These are phyloP conservation scores for Suricata suricatta DNA, from an alignment of 2,113 vertebrate species.

Conservation along the genomic window DNA sequence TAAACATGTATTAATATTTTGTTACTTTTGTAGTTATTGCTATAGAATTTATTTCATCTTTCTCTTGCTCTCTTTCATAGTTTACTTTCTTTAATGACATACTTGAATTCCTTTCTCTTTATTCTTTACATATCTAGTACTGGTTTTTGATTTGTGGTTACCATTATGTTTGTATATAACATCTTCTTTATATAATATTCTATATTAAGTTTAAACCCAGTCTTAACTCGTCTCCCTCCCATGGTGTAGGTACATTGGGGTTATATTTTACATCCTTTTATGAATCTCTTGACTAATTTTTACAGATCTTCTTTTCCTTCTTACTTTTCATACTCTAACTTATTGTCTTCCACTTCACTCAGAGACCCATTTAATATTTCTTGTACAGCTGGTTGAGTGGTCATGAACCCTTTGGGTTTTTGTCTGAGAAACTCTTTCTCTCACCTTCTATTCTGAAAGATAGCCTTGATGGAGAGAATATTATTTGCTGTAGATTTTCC, in stretches of 20 bases:
- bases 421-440: too few relatives aligned
- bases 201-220: neutral
- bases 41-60: neutral
- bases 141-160: neutral
- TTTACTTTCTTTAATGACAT: neutral
- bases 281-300: neutral
- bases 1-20: neutral
- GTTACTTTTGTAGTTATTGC: neutral
- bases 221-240: neutral
- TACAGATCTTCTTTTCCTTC: neutral
- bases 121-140: neutral
- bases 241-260: neutral
- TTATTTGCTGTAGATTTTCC: too few relatives aligned
- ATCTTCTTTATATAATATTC: neutral
- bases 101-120: neutral
- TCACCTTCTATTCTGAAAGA: too few relatives aligned
- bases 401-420: too few relatives aligned
- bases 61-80: neutral
- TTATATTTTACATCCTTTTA: neutral
- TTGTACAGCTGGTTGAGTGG: too few relatives aligned
- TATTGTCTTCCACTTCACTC: too few relatives aligned
- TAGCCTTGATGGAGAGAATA: too few relatives aligned
- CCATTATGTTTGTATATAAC: neutral
- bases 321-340: neutral
- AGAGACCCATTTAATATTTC: too few relatives aligned